Evolutionary conservation across 2,113 vertebrate species (phyloP), one percentile per base, ranked within the genome.

Genomic region (Athene cunicularia): DNA sequence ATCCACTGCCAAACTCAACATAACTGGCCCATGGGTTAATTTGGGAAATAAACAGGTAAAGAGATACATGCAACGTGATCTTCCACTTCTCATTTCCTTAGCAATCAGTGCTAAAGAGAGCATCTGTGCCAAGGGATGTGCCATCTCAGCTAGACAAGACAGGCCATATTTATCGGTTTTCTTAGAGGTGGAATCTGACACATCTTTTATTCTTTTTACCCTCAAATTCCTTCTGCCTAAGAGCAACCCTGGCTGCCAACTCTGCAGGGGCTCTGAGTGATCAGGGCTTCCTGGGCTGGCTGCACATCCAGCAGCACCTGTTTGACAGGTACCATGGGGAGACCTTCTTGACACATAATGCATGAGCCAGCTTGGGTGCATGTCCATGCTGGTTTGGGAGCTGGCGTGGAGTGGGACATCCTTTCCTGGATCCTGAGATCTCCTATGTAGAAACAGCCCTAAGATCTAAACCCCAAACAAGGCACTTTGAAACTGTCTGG

Each of bases 271-370:
- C 13, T 45, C n/a, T 24, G 26, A 50, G 32, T 5, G 15, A 35
- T 23, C 59, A 4, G 5, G 39, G 39, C 7, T 82, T 56, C 16
- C 11, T 27, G 66, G 22, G 26, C 24, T 41, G 53, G 19, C 63
- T 28, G 28, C 14, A 9, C 4, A 9, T 28, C 22, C 33, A 45
- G 37, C 27, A 33, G 8, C 0, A 0, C 11, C 62, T 28, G 24
- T 33, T 79, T 2, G 0, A 60, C 27, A 19, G 14, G 19, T 79
- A 19, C 32, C 22, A 20, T 7, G 26, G n/a, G 13, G 7, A 1
- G 8, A 67, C 20, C 9, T 80, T 32, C 72, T 50, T 3, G 6
- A 37, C 14, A 15, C 4, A 4, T 7, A 20, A 56, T 21, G 64
- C 14, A 8, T 21, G 27, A 77, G 28, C 35, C 16, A 13, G 1